Base-by-base conservation (phyloP, 2,888 invertebrate species). In the Lycophotia porphyrea region DNA sequence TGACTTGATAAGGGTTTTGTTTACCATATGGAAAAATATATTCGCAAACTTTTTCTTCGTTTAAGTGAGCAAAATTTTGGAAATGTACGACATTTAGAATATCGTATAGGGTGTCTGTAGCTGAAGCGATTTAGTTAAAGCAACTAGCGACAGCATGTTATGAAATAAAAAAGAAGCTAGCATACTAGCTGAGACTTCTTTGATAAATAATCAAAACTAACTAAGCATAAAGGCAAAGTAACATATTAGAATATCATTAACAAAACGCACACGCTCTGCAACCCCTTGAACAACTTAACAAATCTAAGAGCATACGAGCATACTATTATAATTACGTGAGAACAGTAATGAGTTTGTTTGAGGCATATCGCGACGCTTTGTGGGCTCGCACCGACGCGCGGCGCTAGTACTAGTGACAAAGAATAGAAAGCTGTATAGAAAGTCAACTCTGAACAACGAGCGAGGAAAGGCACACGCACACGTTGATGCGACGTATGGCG, bases 331-430 rank as follows among this genome's bases (percentile, higher is more conserved):
- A 87, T 87, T 76, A 85, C 76, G 78, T 84, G 79, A 79, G 82
- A 84, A 81, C 83, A 64, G 81, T 87, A 89, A 88, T 87, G 87
- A 89, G 87, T 88, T 86, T 84, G 87, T 89, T 88, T 87, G 88
- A 88, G 58, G 71, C 63, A 82, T 71, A 81, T 83, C 63, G 71
- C 78, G 68, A 68, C 65, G 86, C 83, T 86, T 84, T 84, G 84
- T 83, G 78, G 82, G 39, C 49, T 69, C 82, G 61, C 73, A 42
- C 36, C 66, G 39, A 66, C 71, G 52, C 52, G 67, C 67, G 15
- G 42, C 61, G 55, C 13, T 67, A 15, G 42, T 68, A 60, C 60
- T 66, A 71, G 42, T 13, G 71, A 82, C 27, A 80, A 24, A 2
- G 42, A 74, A 49, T 42, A 74, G 24, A 34, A 49, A n/a, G 24